Evolutionary conservation across 1,140 invertebrate genomes (phyloP).

Genomic region (Venturia canescens): DNA sequence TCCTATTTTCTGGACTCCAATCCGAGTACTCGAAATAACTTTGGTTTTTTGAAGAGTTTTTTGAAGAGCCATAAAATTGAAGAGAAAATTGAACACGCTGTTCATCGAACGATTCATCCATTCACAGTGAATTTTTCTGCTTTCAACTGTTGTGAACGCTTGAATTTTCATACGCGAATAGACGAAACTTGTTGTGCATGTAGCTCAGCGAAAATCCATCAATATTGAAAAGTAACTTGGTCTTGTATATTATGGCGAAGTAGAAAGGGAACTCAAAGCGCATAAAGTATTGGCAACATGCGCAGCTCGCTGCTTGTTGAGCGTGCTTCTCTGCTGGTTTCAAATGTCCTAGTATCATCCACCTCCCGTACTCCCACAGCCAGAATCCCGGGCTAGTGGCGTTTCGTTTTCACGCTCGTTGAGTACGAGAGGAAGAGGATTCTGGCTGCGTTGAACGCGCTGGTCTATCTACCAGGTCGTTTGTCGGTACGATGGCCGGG

Average conservation of each 20-base stretch:
- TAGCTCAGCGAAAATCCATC: too few relatives aligned
- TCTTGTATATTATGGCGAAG: not conserved
- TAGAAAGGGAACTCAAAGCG: not conserved
- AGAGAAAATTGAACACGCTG: too few relatives aligned
- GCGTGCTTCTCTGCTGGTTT: slow-evolving; percentile 16
- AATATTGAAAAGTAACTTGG: too few relatives aligned
- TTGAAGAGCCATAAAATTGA: too few relatives aligned
- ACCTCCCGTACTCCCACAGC: not conserved
- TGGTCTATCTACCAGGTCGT: slow-evolving; percentile 40
- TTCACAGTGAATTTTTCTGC: too few relatives aligned
- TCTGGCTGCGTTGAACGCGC: slow-evolving; percentile 33
- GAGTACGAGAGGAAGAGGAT: slow-evolving; percentile 56
- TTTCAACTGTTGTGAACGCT: too few relatives aligned
- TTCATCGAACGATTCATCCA: too few relatives aligned
- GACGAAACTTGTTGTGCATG: too few relatives aligned
- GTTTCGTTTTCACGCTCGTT: slow-evolving; percentile 65
- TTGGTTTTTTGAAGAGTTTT: too few relatives aligned
- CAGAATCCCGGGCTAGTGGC: slow-evolving; percentile 30
- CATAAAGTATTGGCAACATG: slow-evolving; percentile 24
- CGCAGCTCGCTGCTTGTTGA: slow-evolving; percentile 5
- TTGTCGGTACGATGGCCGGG: slow-evolving; percentile 26
- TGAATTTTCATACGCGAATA: too few relatives aligned
- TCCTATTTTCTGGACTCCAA: too few relatives aligned
- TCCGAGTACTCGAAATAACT: too few relatives aligned
- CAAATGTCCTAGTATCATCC: not conserved